These are phyloP conservation scores for Copidosoma aretas DNA, from an alignment of 2,888 invertebrate species.

Conservation along the genomic window DNA sequence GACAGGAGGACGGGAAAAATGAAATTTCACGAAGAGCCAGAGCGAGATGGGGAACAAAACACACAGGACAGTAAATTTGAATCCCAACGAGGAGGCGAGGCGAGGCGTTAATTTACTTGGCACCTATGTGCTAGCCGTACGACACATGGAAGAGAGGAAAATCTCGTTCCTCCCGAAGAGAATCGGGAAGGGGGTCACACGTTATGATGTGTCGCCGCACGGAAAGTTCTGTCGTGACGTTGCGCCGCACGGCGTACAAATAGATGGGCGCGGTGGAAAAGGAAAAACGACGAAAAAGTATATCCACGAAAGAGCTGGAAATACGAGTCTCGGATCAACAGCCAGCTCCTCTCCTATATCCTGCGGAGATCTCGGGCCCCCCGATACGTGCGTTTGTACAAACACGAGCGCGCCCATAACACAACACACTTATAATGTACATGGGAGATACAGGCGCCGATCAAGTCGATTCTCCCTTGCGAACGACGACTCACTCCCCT, in stretches of 20 bases:
- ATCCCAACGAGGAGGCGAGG: not conserved
- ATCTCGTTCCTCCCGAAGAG: too few species aligned
- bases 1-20: too few species aligned
- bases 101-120: constrained; percentile 13
- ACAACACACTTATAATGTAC: not conserved
- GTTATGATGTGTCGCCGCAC: too few species aligned
- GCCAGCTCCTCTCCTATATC: not conserved
- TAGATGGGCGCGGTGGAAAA: not conserved
- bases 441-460: not conserved
- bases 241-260: too few species aligned
- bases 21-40: not conserved
- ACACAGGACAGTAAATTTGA: not conserved
- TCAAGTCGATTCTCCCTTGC: not conserved
- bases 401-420: not conserved
- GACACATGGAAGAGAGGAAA: too few species aligned
- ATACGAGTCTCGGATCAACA: not conserved
- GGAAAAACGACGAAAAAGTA: not conserved
- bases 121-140: not conserved
- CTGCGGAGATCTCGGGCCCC: not conserved
- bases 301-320: not conserved
- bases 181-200: too few species aligned
- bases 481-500: not conserved
- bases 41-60: too few species aligned
- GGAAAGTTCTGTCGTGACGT: not conserved
- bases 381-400: too few species aligned